phyloP scores from a whole-genome alignment of 2,113 vertebrate species.

The Phaethornis superciliosus region DNA sequence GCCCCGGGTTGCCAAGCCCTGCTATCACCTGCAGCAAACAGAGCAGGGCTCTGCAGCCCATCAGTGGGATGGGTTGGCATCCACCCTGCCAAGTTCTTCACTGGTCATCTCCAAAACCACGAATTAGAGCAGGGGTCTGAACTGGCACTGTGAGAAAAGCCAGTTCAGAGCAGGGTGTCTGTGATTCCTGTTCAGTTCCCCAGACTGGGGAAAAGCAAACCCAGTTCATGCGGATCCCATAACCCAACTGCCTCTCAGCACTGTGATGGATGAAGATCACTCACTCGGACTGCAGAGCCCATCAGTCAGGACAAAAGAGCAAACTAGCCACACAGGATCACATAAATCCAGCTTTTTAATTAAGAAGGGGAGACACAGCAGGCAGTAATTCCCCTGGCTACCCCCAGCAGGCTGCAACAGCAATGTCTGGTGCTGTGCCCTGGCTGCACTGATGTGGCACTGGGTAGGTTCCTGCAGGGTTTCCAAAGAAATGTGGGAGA shows the following conservation, averaged over 20 bases:
- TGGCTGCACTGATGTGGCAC: not conserved
- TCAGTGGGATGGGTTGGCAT: fast-evolving
- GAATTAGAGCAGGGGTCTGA: not conserved
- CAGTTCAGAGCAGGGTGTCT: not conserved
- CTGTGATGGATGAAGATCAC: not conserved
- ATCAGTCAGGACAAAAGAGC: not conserved
- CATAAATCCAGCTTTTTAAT: not conserved
- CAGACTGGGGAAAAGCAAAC: not conserved
- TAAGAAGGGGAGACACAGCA: not conserved
- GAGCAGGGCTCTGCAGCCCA: not conserved
- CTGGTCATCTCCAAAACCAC: fast-evolving
- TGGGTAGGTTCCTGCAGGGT: not conserved
- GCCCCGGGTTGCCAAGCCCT: not conserved
- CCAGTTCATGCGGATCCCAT: not conserved
- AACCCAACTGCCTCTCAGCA: not conserved
- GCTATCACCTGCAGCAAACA: fast-evolving
- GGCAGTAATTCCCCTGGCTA: not conserved
- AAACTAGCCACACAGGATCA: not conserved
- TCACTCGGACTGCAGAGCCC: not conserved
- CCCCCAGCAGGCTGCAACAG: not conserved
- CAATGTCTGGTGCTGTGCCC: not conserved
- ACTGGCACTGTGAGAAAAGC: not conserved
- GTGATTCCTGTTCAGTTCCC: not conserved
- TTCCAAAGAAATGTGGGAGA: not conserved
- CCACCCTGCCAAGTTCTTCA: not conserved